A percentile compares a stretch with the other conserved stretches of the same genome.
Evolutionary conservation across 35 echinoderm and acorn worm genomes (phyloP).

Genomic region (Diadema setosum): DNA sequence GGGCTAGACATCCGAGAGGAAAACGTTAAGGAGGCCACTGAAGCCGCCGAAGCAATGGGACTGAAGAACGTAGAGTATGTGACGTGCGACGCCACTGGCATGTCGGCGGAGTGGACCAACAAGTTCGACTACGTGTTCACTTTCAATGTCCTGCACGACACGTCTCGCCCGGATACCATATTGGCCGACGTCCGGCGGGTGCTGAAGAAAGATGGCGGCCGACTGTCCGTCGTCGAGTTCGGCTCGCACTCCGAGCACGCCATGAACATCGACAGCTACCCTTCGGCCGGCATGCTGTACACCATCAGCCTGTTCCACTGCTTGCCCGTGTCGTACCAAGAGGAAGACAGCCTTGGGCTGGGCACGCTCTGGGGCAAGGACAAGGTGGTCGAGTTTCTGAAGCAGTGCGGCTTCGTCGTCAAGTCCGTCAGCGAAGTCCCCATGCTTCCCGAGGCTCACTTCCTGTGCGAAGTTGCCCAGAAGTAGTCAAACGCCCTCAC

Average conservation of each 20-base stretch:
- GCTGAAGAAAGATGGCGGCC: constrained; percentile 57
- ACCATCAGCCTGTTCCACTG: constrained; percentile 94
- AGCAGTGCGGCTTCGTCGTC: constrained; percentile 45
- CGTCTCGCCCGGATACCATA: constrained; percentile 58
- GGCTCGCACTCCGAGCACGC: constrained; percentile 56
- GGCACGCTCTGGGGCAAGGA: constrained; percentile 95
- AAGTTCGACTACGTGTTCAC: constrained; percentile 77
- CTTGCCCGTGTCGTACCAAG: constrained; percentile 76
- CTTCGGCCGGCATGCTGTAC: constrained; percentile 72
- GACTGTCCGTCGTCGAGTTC: constrained; percentile 77
- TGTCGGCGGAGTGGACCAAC: constrained; percentile 62
- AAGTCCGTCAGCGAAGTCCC: background rate
- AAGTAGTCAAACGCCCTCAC: too few species aligned
- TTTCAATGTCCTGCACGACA: constrained; percentile 88
- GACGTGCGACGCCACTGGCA: constrained; percentile 50
- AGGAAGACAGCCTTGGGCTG: constrained; percentile 54
- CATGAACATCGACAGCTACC: constrained; percentile 78
- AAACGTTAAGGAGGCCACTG: constrained; percentile 37
- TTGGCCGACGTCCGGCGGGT: constrained; percentile 67
- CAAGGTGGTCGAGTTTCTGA: constrained; percentile 31
- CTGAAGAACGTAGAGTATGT: constrained; percentile 78
- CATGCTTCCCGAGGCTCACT: background rate
- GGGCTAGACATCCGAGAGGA: constrained; percentile 84
- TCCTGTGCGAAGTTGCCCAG: background rate
- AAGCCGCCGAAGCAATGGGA: constrained; percentile 20